Evolutionary conservation across 2,113 vertebrate genomes (phyloP).

Genomic region (Hiodon alosoides): DNA sequence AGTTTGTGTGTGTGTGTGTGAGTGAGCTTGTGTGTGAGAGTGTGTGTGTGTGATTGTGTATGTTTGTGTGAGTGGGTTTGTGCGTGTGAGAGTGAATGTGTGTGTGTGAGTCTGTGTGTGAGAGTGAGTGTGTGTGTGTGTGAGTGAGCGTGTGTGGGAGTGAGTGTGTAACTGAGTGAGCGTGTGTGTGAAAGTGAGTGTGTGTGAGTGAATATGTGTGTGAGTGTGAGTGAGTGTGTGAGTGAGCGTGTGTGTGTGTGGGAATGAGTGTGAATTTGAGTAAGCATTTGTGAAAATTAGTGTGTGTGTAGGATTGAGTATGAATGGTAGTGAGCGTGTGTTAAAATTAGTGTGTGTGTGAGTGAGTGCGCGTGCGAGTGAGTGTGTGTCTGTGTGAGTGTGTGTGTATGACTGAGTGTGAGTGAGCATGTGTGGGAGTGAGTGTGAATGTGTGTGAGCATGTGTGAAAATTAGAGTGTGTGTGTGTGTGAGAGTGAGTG

Average conservation of each 20-base stretch:
- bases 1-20: too few species aligned
- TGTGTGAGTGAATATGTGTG: too few species aligned
- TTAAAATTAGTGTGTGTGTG: conserved; percentile 17
- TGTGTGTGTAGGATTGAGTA: conserved; percentile 3
- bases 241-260: not conserved
- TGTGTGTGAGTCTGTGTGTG: conserved; percentile 25
- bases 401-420: not conserved
- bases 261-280: too few species aligned
- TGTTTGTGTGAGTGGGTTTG: too few species aligned
- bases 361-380: not conserved
- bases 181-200: too few species aligned
- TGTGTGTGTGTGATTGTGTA: too few species aligned
- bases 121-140: conserved; percentile 4
- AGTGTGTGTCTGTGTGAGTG: too few species aligned
- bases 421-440: not conserved
- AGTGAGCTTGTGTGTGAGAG: too few species aligned
- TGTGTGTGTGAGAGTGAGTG: not conserved
- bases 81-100: too few species aligned
- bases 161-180: not conserved
- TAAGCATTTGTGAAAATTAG: too few species aligned
- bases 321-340: conserved; percentile 8
- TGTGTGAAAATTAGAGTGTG: not conserved
- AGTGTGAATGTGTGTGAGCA: too few species aligned
- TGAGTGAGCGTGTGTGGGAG: not conserved
- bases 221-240: too few species aligned